phyloP scores from a whole-genome alignment of 2,113 vertebrate species.

The Anguilla japonica region DNA sequence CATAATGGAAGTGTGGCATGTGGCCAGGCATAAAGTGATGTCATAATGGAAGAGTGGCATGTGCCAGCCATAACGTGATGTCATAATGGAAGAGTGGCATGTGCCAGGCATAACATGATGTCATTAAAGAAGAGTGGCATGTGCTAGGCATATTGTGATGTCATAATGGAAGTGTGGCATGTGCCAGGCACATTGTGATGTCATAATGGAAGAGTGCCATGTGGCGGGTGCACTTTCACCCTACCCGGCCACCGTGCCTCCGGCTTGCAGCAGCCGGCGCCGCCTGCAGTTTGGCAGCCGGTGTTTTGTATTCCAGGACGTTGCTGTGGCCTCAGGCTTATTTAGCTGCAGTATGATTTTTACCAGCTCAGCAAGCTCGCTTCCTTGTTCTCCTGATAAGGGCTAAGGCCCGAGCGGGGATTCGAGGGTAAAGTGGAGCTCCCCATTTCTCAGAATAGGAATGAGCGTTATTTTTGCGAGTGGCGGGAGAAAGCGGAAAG shows the following conservation, averaged over 20 bases:
- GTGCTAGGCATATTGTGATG: too few species aligned
- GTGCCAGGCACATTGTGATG: too few species aligned
- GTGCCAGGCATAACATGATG: too few species aligned
- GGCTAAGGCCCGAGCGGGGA: constrained; percentile 13
- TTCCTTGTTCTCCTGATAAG: constrained; percentile 47
- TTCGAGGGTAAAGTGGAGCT: constrained; percentile 37
- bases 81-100: too few species aligned
- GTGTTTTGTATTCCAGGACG: neutral
- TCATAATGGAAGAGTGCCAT: too few species aligned
- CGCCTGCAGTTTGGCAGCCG: neutral
- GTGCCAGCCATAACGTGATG: too few species aligned
- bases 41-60: too few species aligned
- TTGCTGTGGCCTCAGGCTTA: neutral
- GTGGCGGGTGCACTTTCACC: too few species aligned
- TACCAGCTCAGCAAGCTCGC: constrained; percentile 9
- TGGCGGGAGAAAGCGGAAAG: constrained; percentile 40
- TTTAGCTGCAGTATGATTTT: constrained; percentile 6
- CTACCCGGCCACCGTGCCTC: neutral
- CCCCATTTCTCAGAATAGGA: constrained; percentile 42
- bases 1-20: too few species aligned
- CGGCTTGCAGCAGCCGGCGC: neutral
- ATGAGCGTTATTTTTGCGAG: constrained; percentile 51
- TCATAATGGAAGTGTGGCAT: too few species aligned
- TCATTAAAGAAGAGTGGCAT: too few species aligned
- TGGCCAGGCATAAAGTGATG: too few species aligned